Conservation (phyloP, 2,888 invertebrate species). For the Eremobia ochroleuca region DNA sequence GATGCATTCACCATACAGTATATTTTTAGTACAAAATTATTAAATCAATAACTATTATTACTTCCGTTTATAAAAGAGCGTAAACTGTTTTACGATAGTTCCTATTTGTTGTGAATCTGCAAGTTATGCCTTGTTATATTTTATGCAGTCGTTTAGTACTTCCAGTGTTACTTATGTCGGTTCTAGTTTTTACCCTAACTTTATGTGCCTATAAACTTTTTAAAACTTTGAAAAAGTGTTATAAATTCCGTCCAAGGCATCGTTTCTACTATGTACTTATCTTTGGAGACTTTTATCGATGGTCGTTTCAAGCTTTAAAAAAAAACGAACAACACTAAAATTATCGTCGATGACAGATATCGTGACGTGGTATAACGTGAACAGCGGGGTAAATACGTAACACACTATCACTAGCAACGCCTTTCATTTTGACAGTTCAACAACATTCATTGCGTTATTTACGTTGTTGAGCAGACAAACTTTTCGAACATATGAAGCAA, state of each 20-base stretch:
- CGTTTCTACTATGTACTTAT: neutral
- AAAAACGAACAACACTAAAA: neutral
- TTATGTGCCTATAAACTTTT: conserved; percentile 9
- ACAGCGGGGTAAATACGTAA: neutral
- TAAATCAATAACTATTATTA: conserved; percentile 30
- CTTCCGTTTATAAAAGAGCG: conserved; percentile 11
- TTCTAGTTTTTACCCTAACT: conserved; percentile 15
- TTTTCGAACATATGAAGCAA: no score
- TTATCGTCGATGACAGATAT: neutral
- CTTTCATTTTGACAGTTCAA: no score
- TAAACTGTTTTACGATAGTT: conserved; percentile 32
- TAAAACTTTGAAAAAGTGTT: neutral
- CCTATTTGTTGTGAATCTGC: conserved; percentile 34
- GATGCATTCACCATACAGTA: conserved; percentile 6
- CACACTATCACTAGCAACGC: neutral
- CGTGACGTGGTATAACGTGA: neutral
- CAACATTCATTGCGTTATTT: no score
- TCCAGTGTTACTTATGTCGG: conserved; percentile 11
- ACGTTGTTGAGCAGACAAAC: no score
- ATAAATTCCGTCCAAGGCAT: neutral
- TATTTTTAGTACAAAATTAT: conserved; percentile 17
- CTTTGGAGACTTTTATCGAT: conserved; percentile 9
- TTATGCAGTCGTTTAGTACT: conserved; percentile 35
- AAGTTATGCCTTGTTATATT: conserved; percentile 15
- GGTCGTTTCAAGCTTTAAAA: neutral